Evolutionary conservation across 2,113 vertebrate genomes (phyloP), one percentile per base, ranked within the genome.

Genomic region (Rafetus swinhoei): DNA sequence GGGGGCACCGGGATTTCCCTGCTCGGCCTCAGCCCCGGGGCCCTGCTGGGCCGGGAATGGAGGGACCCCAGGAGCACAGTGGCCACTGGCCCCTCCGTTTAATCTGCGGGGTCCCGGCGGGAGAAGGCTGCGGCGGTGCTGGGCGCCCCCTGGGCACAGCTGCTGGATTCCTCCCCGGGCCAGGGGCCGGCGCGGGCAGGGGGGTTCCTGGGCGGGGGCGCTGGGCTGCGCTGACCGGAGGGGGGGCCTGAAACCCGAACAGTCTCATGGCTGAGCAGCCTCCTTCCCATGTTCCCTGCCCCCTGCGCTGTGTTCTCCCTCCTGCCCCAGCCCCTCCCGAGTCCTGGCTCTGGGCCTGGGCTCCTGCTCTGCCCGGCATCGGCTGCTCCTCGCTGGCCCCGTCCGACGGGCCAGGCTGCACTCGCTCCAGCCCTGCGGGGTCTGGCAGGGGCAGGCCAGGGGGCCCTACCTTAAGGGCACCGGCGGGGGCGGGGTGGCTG

Each of bases 11-110:
- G 9, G 69, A 18, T 18, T 21, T 32, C n/a, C n/a, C 32, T 72
- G 56, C 50, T 12, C 27, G 0, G 0, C 39, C 5, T 3, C 39
- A 45, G 39, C n/a, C 39, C 39, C 39, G 39, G 39, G 39, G 39
- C 39, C 39, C 39, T 45, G 39, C 39, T 45, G 39, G 39, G 39
- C 39, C 39, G 5, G 39, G 39, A 3, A 45, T 5, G n/a, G n/a
- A 59, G 62, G 65, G 32, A 35, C 29, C 62, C 29, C 62, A 65
- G 62, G 16, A 29, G 62, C n/a, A n/a, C 62, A n/a, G 7, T 8
- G 32, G 62, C 62, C 15, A 65, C 29, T 2, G 3, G 62, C 29
- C 22, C 35, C n/a, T 39, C 21, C 72, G 39, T 45, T 76, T 76
- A 39, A 45, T 39, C 72, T 24, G 21, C 2, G 74, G 39, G 74